Percentiles rank a stretch among this genome's conserved stretches.
Conservation (phyloP, 2,888 invertebrate species). For the Hypomecis punctinalis region DNA sequence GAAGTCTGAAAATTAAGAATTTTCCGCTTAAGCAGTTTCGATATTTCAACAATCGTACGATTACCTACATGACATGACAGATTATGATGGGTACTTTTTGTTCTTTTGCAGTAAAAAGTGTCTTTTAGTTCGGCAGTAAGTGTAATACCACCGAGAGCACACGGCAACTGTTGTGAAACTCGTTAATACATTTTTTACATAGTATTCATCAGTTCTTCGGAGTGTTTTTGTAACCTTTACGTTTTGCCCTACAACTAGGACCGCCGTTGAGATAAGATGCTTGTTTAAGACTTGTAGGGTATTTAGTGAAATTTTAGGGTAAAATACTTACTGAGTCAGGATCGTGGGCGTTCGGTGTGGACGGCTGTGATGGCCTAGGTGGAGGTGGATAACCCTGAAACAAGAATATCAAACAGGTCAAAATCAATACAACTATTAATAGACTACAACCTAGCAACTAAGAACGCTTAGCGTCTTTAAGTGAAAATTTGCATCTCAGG, state of each 20-base stretch:
- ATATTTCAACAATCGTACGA: not conserved
- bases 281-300: no score
- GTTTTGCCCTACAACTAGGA: constrained; percentile 1
- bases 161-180: constrained; percentile 14
- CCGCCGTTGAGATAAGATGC: no score
- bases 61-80: not conserved
- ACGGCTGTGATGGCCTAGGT: constrained; percentile 89
- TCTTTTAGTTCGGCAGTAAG: constrained; percentile 12
- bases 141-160: constrained; percentile 12
- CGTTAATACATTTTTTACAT: constrained; percentile 17
- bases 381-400: constrained; percentile 89
- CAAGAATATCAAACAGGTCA: constrained; percentile 32
- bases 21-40: not conserved
- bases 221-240: constrained; percentile 11
- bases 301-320: not conserved
- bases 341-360: constrained; percentile 91
- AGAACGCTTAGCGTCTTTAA: no score
- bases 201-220: constrained; percentile 7
- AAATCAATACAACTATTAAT: constrained; percentile 5
- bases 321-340: constrained; percentile 89
- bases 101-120: constrained; percentile 3
- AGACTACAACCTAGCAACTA: no score
- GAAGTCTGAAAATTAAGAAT: constrained; percentile 2
- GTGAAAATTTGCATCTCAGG: no score
- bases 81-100: constrained; percentile 1